These are phyloP conservation scores for Dorcus hopei DNA, from an alignment of 2,888 invertebrate species.

Conservation along the genomic window DNA sequence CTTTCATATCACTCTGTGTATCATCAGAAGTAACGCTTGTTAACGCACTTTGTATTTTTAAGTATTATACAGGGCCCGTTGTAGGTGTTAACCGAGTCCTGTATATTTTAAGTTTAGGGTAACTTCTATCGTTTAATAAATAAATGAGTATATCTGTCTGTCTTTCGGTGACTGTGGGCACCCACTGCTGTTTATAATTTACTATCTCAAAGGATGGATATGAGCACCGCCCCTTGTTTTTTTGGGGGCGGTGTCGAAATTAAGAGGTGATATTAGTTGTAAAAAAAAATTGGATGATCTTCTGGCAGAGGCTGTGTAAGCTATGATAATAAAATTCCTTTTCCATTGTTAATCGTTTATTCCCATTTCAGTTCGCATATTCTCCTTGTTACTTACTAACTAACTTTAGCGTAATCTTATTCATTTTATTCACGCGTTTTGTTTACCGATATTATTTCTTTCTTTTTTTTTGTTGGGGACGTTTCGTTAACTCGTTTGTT, in stretches of 20 bases:
- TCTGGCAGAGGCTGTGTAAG: conserved; percentile 31
- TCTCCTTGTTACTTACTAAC: too few relatives aligned
- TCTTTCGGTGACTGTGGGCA: background rate
- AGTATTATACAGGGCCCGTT: too few relatives aligned
- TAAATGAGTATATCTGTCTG: background rate
- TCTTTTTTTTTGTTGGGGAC: too few relatives aligned
- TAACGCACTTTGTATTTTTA: background rate
- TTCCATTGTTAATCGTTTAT: too few relatives aligned
- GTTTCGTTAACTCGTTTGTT: too few relatives aligned
- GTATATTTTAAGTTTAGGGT: too few relatives aligned
- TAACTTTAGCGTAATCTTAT: too few relatives aligned
- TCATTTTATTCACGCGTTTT: too few relatives aligned
- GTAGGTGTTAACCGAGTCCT: too few relatives aligned
- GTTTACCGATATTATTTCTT: too few relatives aligned
- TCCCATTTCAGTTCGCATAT: too few relatives aligned
- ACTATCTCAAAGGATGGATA: background rate
- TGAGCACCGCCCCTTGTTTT: background rate
- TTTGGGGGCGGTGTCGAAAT: conserved; percentile 25
- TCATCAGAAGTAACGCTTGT: background rate
- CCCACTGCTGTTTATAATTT: background rate
- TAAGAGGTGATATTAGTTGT: conserved; percentile 37
- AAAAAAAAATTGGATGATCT: conserved; percentile 27
- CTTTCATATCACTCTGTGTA: background rate
- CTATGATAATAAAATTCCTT: background rate
- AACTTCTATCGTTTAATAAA: too few relatives aligned